Evolutionary conservation across 2,113 vertebrate species (phyloP).

Genomic region (Mirza zaza): DNA sequence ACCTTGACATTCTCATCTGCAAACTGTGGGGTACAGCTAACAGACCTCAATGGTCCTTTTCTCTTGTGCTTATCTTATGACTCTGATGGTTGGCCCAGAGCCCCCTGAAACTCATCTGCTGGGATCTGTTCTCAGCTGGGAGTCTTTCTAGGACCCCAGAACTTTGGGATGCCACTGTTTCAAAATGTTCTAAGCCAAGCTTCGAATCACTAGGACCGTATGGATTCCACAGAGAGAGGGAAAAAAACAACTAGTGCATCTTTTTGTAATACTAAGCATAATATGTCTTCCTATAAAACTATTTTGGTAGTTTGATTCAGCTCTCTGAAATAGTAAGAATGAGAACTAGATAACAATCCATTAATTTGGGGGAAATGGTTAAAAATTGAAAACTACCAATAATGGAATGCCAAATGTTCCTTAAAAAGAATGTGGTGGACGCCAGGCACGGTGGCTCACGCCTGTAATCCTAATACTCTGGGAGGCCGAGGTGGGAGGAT

Average conservation of each 20-base stretch:
- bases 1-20: neutral
- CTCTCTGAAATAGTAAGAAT: conserved; percentile 3
- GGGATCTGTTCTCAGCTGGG: neutral
- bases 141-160: neutral
- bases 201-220: neutral
- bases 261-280: neutral
- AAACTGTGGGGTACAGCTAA: neutral
- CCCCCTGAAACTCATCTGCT: neutral
- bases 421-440: neutral
- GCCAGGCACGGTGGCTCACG: neutral
- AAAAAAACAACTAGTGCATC: neutral
- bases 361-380: neutral
- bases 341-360: neutral
- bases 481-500: too few species aligned
- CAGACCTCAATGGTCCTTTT: neutral
- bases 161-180: neutral
- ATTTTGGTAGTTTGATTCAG: neutral
- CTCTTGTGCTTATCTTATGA: neutral
- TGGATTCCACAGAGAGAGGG: neutral
- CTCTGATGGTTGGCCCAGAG: neutral
- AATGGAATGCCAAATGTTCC: neutral
- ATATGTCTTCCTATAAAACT: neutral
- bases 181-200: neutral
- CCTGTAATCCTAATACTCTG: too few species aligned
- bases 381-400: neutral